Conservation (phyloP, 2,113 vertebrate genomes). For the Pogonocichla stellata region DNA sequence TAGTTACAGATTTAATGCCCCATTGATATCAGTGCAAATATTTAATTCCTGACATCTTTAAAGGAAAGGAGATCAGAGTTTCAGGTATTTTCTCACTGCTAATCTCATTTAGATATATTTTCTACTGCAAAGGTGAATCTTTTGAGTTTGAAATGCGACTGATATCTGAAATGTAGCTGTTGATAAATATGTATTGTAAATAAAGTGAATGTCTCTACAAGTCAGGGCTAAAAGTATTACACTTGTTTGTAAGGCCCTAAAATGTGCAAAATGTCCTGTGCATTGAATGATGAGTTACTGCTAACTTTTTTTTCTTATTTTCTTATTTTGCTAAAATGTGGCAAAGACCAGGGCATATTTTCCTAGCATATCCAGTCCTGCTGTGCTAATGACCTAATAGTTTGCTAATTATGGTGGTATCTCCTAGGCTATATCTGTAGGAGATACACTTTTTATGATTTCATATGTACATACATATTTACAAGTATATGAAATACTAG, state of each 20-base stretch:
- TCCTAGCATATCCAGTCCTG: not conserved
- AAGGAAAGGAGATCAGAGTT: not conserved
- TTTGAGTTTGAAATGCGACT: not conserved
- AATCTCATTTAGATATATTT: not conserved
- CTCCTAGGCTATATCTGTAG: not conserved
- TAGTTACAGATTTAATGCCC: conserved; percentile 36
- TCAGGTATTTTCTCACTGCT: not conserved
- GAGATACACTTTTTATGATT: not conserved
- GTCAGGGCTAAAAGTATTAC: not conserved
- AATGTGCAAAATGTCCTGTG: not conserved
- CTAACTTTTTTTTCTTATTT: not conserved
- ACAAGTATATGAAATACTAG: not conserved
- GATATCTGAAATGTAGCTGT: not conserved
- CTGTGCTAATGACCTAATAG: not conserved
- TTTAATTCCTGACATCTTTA: conserved; percentile 21
- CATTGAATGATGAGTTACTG: not conserved
- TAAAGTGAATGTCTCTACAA: not conserved
- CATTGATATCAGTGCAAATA: conserved; percentile 31
- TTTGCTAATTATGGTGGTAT: not conserved
- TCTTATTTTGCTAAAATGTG: not conserved
- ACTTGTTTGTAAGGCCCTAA: not conserved
- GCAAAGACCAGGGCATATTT: not conserved
- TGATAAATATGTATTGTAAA: not conserved
- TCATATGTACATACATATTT: too few relatives aligned
- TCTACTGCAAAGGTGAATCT: not conserved